Evolutionary conservation across 2,888 invertebrate genomes (phyloP), one percentile per base, ranked within the genome.

Genomic region (Coelopa pilipes): DNA sequence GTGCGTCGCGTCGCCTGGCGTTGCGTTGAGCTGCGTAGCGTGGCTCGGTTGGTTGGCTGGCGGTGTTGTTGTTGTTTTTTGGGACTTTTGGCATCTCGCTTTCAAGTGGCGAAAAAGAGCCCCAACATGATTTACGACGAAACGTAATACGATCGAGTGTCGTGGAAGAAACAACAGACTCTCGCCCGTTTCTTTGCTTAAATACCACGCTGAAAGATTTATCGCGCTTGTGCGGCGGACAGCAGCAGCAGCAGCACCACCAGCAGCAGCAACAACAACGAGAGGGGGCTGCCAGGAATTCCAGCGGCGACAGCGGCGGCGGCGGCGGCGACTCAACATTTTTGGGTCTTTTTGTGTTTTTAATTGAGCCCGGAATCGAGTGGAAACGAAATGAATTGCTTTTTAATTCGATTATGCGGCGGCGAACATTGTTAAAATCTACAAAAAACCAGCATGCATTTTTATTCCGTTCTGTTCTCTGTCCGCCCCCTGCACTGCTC

Each of bases 171-270:
- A 67, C 47, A 47, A 59, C 13, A 15, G 13, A 15, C 63, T 67
- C 17, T 50, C 55, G 45, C 24, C 55, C 55, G 46, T 66, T 71
- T 13, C 34, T 78, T 78, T 75, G 77, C 79, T 79, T 81, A 82
- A 84, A 85, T 84, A 83, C 83, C 83, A 84, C 77, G 81, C 78
- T 86, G 86, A 85, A 86, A 86, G 86, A 86, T 86, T 86, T 86
- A 86, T 86, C 82, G 84, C 65, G 46, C 21, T 81, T 82, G 76
- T 81, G 82, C 81, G 78, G 78, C 34, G 34, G 34, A 34, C 34
- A 34, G 34, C 79, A 77, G 75, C 73, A 77, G 75, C 77, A 76
- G 77, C 77, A 76, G 77, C 76, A 76, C 57, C 69, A 4, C 5
- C 50, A 71, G 45, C 60, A 55, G 57, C 49, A 63, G 45, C 49